Percentiles rank a stretch among this genome's conserved stretches.
These are phyloP conservation scores for Nasonovia ribisnigri DNA, from an alignment of 2,888 invertebrate genomes.

Conservation along the genomic window DNA sequence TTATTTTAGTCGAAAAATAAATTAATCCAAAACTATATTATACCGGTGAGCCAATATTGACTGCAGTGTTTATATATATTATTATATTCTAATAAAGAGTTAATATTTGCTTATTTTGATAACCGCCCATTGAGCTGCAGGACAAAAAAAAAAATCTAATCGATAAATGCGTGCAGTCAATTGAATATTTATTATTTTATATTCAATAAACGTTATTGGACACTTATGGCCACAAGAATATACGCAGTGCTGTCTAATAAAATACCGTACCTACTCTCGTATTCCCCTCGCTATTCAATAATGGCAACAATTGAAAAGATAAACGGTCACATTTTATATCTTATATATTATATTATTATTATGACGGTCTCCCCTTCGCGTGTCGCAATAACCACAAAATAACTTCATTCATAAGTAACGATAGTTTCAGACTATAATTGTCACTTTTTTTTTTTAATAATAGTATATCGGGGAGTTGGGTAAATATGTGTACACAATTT, in stretches of 20 bases:
- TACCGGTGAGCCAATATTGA: not conserved
- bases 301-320: slow-evolving; percentile 55
- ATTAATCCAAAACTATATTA: not conserved
- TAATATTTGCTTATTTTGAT: slow-evolving; percentile 9
- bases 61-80: not conserved
- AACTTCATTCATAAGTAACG: slow-evolving; percentile 50
- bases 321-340: slow-evolving; percentile 45
- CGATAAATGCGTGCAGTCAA: slow-evolving; percentile 21
- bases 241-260: slow-evolving; percentile 34
- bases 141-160: slow-evolving; percentile 5
- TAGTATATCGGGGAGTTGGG: not conserved
- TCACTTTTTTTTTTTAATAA: not conserved
- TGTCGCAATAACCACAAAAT: slow-evolving; percentile 42
- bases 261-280: slow-evolving; percentile 19
- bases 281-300: slow-evolving; percentile 15
- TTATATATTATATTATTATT: slow-evolving; percentile 16
- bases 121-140: slow-evolving; percentile 12
- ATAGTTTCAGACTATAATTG: slow-evolving; percentile 19
- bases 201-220: slow-evolving; percentile 36
- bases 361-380: not conserved
- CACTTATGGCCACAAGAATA: slow-evolving; percentile 44
- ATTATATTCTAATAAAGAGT: not conserved
- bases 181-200: slow-evolving; percentile 37
- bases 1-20: not conserved
- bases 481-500: not conserved